Conservation (phyloP, 2,797 vertebrate genomes). For the Cossypha polioptera region DNA sequence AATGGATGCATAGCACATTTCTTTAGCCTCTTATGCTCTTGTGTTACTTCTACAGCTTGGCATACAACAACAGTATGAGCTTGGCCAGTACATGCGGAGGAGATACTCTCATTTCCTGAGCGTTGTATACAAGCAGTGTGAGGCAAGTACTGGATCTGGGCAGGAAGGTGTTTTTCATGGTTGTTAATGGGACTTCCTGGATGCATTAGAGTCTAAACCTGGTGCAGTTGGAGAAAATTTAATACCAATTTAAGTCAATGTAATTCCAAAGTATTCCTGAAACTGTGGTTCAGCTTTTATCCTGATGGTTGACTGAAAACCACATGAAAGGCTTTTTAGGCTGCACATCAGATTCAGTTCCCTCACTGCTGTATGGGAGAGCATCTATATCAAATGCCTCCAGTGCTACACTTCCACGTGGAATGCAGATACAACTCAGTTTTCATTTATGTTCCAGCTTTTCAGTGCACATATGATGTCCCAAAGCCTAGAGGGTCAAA, state of each 20-base stretch:
- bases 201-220: neutral
- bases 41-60: conserved; percentile 66
- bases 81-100: conserved; percentile 67
- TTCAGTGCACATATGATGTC: neutral
- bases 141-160: conserved; percentile 66
- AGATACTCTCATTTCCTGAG: conserved; percentile 74
- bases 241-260: neutral
- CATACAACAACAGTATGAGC: conserved; percentile 73
- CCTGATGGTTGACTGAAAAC: neutral
- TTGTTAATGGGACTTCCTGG: neutral
- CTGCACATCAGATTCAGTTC: neutral
- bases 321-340: neutral
- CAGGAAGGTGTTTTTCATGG: neutral
- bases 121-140: conserved; percentile 55
- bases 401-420: neutral
- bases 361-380: neutral
- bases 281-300: neutral
- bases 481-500: neutral
- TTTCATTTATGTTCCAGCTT: neutral
- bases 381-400: neutral
- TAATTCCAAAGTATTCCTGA: neutral
- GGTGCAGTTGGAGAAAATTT: neutral
- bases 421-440: neutral
- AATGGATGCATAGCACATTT: neutral
- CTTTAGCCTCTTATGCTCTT: neutral